Conservation (phyloP, 1,140 invertebrate species). For the Drosophila prosaltans region DNA sequence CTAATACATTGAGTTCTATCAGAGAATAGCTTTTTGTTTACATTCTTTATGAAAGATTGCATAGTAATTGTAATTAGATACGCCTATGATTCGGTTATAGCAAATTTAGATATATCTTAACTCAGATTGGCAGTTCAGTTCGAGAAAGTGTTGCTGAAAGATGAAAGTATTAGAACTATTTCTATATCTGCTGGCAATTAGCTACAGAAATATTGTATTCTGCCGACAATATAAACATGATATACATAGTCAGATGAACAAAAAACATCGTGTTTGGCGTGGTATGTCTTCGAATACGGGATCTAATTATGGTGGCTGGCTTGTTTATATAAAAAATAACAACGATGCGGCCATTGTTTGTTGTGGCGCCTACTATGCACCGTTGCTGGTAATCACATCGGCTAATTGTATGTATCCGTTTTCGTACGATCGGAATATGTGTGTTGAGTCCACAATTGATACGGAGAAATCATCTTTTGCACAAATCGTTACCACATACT, state of each 20-base stretch:
- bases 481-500: conserved; percentile 31
- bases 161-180: background rate
- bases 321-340: background rate
- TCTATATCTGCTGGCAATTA: background rate
- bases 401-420: conserved; percentile 40
- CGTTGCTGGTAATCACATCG: conserved; percentile 34
- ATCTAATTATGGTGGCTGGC: conserved; percentile 1
- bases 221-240: background rate
- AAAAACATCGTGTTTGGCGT: background rate
- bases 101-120: no score
- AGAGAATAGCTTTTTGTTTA: no score
- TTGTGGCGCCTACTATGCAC: conserved; percentile 1
- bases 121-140: no score
- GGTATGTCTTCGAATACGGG: conserved; percentile 7
- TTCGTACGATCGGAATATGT: conserved; percentile 13
- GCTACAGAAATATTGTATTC: background rate
- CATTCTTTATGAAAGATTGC: no score
- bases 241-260: background rate
- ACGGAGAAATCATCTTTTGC: background rate
- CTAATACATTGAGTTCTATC: no score
- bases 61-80: no score
- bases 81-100: no score
- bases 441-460: conserved; percentile 23
- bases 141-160: background rate
- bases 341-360: conserved; percentile 1